Conservation (phyloP, 2,888 invertebrate genomes). For the Lithophane ornitopus region DNA sequence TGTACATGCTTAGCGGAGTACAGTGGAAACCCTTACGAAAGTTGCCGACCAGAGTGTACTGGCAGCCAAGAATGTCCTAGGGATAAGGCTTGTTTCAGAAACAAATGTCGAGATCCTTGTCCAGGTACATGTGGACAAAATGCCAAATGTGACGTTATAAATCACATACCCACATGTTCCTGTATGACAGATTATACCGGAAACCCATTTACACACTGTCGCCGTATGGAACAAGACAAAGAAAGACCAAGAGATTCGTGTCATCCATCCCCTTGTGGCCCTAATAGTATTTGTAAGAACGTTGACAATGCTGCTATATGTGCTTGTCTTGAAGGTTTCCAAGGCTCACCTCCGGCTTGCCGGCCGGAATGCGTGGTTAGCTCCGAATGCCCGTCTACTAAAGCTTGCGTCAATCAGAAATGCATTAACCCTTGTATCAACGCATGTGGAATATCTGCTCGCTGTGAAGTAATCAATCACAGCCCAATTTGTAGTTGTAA, state of each 20-base stretch:
- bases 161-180: conserved; percentile 94
- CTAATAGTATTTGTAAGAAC: conserved; percentile 94
- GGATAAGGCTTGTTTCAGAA: conserved; percentile 93
- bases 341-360: conserved; percentile 95
- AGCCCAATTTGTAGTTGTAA: conserved; percentile 97
- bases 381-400: conserved; percentile 95
- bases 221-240: conserved; percentile 76
- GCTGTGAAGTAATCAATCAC: conserved; percentile 95
- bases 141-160: conserved; percentile 93
- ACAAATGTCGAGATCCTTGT: conserved; percentile 94
- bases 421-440: conserved; percentile 96
- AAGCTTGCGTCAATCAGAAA: conserved; percentile 95
- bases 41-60: conserved; percentile 93
- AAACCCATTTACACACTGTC: conserved; percentile 92
- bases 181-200: conserved; percentile 93
- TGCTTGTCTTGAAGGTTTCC: conserved; percentile 94
- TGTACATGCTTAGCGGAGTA: conserved; percentile 93
- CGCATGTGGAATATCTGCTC: conserved; percentile 94
- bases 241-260: conserved; percentile 92
- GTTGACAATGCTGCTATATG: conserved; percentile 95
- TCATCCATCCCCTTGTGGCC: conserved; percentile 94
- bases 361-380: conserved; percentile 96
- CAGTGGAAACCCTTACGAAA: conserved; percentile 93
- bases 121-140: conserved; percentile 94
- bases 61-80: conserved; percentile 93